Percentiles rank a stretch among this genome's conserved stretches.
These are phyloP conservation scores for Halictus rubicundus DNA, from an alignment of 1,140 invertebrate genomes.

Conservation along the genomic window DNA sequence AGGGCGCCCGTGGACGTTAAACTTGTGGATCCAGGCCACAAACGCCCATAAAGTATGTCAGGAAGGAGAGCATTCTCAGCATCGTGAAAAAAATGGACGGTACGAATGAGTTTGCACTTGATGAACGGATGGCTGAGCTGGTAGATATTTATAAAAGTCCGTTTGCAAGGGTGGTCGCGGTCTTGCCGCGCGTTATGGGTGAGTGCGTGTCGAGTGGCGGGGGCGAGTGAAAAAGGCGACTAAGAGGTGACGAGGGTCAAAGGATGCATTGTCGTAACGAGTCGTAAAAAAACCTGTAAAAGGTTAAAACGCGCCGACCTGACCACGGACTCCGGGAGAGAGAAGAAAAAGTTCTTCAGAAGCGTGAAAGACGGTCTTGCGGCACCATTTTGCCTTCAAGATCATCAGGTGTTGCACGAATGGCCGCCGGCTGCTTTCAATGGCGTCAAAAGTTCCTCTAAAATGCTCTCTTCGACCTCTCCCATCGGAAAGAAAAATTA, in stretches of 20 bases:
- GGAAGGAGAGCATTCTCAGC: too few species aligned
- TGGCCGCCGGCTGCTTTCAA: slow-evolving; percentile 18
- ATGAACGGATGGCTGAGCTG: neutral
- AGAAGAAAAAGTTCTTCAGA: slow-evolving; percentile 15
- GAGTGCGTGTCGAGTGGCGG: neutral
- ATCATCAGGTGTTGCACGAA: slow-evolving; percentile 20
- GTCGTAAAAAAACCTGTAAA: slow-evolving; percentile 29
- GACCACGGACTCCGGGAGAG: slow-evolving; percentile 5
- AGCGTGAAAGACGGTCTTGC: slow-evolving; percentile 1
- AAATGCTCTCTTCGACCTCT: too few species aligned
- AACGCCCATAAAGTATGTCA: too few species aligned
- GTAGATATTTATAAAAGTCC: slow-evolving; percentile 27
- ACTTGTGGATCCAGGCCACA: too few species aligned
- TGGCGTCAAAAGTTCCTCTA: too few species aligned
- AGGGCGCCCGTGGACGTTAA: too few species aligned
- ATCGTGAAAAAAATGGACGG: too few species aligned
- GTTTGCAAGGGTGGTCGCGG: neutral
- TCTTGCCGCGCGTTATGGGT: neutral
- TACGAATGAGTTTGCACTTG: neutral
- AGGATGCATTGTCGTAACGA: slow-evolving; percentile 49
- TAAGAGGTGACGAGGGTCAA: slow-evolving; percentile 45
- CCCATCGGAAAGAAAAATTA: too few species aligned
- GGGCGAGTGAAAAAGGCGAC: slow-evolving; percentile 13
- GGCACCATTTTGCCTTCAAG: slow-evolving; percentile 5
- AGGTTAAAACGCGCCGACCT: slow-evolving; percentile 39